Percentiles rank a stretch among this genome's conserved stretches.
These are phyloP conservation scores for Coenobita brevimanus DNA, from an alignment of 1,140 invertebrate species.

Conservation along the genomic window DNA sequence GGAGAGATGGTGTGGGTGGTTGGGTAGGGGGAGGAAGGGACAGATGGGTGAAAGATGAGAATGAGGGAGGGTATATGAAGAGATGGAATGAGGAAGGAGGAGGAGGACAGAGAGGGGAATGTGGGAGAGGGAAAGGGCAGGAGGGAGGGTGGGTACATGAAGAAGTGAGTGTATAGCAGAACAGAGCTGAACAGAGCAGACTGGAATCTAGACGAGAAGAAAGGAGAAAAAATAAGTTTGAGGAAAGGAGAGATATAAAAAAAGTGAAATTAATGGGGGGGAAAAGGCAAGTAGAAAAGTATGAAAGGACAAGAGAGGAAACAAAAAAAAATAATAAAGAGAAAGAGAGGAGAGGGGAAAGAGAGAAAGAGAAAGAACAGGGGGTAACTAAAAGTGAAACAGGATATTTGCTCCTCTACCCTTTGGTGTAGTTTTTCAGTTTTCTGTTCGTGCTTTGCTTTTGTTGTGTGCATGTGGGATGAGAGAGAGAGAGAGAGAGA, in stretches of 20 bases:
- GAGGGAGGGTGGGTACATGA: neutral
- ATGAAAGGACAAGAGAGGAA: too few relatives aligned
- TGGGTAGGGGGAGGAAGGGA: neutral
- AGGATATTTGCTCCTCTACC: too few relatives aligned
- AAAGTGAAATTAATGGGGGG: neutral
- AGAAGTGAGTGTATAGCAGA: neutral
- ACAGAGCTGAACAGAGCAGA: neutral
- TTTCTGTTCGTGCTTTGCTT: too few relatives aligned
- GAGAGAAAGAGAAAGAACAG: constrained; percentile 7
- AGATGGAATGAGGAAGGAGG: too few relatives aligned
- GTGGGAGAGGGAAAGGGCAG: neutral
- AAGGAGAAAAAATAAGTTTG: neutral
- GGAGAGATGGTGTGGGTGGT: too few relatives aligned
- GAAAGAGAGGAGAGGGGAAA: constrained; percentile 7
- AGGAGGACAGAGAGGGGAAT: too few relatives aligned
- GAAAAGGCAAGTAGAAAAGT: too few relatives aligned
- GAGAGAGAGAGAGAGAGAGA: too few relatives aligned
- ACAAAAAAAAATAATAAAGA: too few relatives aligned
- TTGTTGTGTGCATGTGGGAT: too few relatives aligned
- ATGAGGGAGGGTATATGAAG: neutral
- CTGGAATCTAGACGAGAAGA: neutral
- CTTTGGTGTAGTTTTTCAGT: too few relatives aligned
- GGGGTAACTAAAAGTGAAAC: too few relatives aligned
- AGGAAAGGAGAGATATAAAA: neutral
- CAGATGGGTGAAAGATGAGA: neutral